Conservation (phyloP, 2,113 vertebrate genomes). For the Toxotes chatareus region DNA sequence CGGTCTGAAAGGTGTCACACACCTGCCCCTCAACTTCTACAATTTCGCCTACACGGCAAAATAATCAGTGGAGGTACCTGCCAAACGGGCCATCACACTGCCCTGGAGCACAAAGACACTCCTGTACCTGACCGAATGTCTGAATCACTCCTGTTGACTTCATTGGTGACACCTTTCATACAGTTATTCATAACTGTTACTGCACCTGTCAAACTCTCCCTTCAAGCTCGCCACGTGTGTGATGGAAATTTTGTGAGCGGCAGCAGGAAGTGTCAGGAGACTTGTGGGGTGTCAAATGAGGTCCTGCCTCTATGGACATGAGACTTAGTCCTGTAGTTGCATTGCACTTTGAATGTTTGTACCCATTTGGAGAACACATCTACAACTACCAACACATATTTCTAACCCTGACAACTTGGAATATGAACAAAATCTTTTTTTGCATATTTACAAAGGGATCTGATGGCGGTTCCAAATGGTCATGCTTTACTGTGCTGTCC, state of each 20-base stretch:
- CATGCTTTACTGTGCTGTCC: too few species aligned
- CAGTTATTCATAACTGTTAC: neutral
- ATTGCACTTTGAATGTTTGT: too few species aligned
- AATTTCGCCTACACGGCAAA: neutral
- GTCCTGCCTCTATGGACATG: too few species aligned
- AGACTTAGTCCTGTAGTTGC: too few species aligned
- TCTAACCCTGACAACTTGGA: too few species aligned
- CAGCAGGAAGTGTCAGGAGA: too few species aligned
- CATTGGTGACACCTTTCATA: slow-evolving; percentile 6
- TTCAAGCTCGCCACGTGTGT: neutral
- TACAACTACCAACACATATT: too few species aligned
- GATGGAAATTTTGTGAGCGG: neutral
- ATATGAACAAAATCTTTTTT: too few species aligned
- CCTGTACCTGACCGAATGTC: neutral
- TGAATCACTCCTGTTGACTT: slow-evolving; percentile 1
- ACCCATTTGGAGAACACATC: too few species aligned
- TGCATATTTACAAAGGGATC: too few species aligned
- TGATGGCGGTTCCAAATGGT: too few species aligned
- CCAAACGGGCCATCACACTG: slow-evolving; percentile 15
- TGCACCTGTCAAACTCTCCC: neutral
- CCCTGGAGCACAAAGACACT: neutral
- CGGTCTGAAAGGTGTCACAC: neutral
- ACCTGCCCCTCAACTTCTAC: slow-evolving; percentile 1
- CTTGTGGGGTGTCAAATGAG: too few species aligned
- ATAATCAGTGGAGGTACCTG: slow-evolving; percentile 4